A percentile compares a stretch with the other conserved stretches of the same genome.
These are phyloP conservation scores for Megalonaias nervosa DNA, from an alignment of 1,140 invertebrate species.

Conservation along the genomic window DNA sequence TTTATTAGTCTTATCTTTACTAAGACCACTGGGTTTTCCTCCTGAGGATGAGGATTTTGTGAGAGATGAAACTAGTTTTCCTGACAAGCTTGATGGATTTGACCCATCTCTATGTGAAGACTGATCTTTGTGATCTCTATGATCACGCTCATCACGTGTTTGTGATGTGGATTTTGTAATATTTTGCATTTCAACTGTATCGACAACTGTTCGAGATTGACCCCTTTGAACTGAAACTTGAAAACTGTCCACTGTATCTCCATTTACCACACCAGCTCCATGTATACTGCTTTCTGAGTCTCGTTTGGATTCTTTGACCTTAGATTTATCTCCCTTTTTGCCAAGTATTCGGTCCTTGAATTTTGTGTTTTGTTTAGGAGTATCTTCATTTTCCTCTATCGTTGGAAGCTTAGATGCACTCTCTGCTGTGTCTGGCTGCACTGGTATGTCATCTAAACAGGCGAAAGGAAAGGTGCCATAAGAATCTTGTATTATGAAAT, in stretches of 20 bases:
- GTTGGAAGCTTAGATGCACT: conserved; percentile 36
- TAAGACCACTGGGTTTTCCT: conserved; percentile 24
- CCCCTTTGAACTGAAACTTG: conserved; percentile 44
- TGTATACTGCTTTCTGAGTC: conserved; percentile 17
- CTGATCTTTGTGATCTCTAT: too few relatives aligned
- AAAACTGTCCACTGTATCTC: conserved; percentile 42
- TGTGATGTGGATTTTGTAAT: conserved; percentile 15
- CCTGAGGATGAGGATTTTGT: conserved; percentile 11
- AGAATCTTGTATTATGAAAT: conserved; percentile 4
- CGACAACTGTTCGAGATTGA: conserved; percentile 37
- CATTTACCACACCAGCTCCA: conserved; percentile 32
- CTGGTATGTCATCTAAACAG: conserved; percentile 60
- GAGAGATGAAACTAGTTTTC: conserved; percentile 13
- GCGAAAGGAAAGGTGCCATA: conserved; percentile 10
- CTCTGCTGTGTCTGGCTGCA: conserved; percentile 40
- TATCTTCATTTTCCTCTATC: conserved; percentile 42
- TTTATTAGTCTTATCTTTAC: conserved; percentile 32
- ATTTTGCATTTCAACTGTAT: conserved; percentile 44
- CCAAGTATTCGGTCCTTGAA: conserved; percentile 21
- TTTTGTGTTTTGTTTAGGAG: conserved; percentile 25
- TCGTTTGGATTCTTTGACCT: conserved; percentile 32
- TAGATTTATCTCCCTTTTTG: conserved; percentile 42
- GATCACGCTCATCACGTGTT: too few relatives aligned
- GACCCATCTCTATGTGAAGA: conserved; percentile 17
- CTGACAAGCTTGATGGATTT: conserved; percentile 23